A percentile compares a stretch with the other conserved stretches of the same genome.
Evolutionary conservation across 2,888 invertebrate species (phyloP).

Genomic region (Stictocephala bisonia): DNA sequence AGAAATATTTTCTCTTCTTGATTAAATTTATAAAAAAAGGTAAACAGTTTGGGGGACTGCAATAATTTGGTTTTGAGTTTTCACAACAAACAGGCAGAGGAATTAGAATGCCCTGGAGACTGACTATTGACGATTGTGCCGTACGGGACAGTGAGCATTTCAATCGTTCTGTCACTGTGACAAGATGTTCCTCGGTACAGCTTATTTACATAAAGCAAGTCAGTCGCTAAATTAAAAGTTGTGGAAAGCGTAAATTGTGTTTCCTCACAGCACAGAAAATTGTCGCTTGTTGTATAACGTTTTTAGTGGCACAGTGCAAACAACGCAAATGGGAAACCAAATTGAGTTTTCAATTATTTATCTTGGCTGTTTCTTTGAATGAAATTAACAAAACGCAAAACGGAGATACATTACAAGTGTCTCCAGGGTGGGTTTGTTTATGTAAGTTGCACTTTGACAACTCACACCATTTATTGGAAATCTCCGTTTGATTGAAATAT

Average conservation of each 20-base stretch:
- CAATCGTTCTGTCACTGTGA: conserved; percentile 34
- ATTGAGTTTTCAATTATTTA: conserved; percentile 44
- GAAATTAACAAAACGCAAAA: conserved; percentile 44
- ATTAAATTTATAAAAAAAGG: no score
- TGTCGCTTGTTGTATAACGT: conserved; percentile 32
- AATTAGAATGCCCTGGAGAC: conserved; percentile 4
- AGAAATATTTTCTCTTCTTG: no score
- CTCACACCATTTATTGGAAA: conserved; percentile 9
- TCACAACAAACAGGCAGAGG: conserved; percentile 16
- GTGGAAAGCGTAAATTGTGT: conserved; percentile 37
- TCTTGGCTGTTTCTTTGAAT: conserved; percentile 39
- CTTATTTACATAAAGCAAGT: conserved; percentile 40
- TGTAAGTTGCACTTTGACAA: conserved; percentile 3
- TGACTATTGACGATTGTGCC: background rate
- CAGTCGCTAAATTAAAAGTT: conserved; percentile 32
- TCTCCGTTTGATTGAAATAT: conserved; percentile 28
- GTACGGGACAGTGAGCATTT: conserved; percentile 28
- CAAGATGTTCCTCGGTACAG: conserved; percentile 26
- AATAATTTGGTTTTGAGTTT: conserved; percentile 31
- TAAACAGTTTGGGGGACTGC: background rate
- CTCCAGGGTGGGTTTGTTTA: conserved; percentile 33
- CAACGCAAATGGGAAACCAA: conserved; percentile 40
- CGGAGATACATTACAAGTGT: conserved; percentile 34
- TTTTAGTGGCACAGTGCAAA: conserved; percentile 32
- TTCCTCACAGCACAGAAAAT: conserved; percentile 16